These are phyloP conservation scores for Numenius phaeopus DNA, from an alignment of 2,797 vertebrate genomes.

Conservation along the genomic window DNA sequence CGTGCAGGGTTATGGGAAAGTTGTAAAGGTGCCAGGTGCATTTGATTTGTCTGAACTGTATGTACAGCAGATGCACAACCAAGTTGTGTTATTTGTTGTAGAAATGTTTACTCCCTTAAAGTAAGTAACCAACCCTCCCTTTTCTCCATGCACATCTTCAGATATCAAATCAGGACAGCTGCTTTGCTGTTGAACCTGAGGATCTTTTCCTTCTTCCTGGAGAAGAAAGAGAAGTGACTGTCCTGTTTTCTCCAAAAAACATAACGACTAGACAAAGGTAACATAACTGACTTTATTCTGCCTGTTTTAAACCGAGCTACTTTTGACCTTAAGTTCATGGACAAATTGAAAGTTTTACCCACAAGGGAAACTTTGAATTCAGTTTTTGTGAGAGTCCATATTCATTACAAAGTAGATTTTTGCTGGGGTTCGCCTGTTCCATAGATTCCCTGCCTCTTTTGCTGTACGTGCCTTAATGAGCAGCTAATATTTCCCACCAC, in stretches of 20 bases:
- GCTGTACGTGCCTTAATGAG: background rate
- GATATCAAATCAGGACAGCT: slow-evolving; percentile 79
- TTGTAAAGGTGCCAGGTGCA: background rate
- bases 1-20: background rate
- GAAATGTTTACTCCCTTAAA: background rate
- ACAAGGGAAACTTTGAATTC: background rate
- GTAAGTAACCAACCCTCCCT: background rate
- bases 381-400: background rate
- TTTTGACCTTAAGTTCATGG: background rate
- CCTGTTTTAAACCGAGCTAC: background rate
- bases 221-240: slow-evolving; percentile 84
- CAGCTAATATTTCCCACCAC: background rate
- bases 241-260: slow-evolving; percentile 85
- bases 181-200: slow-evolving; percentile 88
- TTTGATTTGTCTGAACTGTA: background rate
- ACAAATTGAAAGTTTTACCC: background rate
- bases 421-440: background rate
- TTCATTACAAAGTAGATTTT: background rate
- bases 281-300: background rate
- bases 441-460: background rate
- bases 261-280: slow-evolving; percentile 85
- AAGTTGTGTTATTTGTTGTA: background rate
- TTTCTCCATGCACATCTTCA: slow-evolving; percentile 48
- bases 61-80: background rate
- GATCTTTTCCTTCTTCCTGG: slow-evolving; percentile 86